Percentiles rank a stretch among this genome's conserved stretches.
Conservation (phyloP, 2,113 vertebrate species). For the Hyperopisus bebe region DNA sequence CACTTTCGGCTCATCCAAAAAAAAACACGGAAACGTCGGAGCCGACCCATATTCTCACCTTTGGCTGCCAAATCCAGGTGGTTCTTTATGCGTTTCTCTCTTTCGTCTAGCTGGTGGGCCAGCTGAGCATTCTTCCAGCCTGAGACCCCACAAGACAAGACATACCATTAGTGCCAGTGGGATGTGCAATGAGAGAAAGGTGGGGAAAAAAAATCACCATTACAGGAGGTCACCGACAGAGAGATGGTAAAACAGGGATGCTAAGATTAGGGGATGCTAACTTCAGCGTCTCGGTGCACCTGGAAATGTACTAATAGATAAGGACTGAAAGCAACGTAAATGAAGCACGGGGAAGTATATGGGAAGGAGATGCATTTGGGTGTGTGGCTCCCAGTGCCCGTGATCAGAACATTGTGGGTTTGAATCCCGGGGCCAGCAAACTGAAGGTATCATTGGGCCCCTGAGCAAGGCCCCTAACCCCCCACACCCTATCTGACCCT, state of each 20-base stretch:
- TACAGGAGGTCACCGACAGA: neutral
- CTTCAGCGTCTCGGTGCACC: neutral
- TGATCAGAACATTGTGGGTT: neutral
- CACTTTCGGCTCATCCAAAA: neutral
- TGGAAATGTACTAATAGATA: neutral
- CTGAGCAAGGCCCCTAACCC: neutral
- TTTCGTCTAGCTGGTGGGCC: conserved; percentile 66
- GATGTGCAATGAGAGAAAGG: neutral
- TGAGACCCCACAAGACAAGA: conserved; percentile 27
- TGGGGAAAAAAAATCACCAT: neutral
- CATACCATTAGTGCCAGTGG: neutral
- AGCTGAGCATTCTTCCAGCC: conserved; percentile 77
- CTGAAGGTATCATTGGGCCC: neutral
- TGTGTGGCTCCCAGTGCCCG: neutral
- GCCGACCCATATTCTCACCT: conserved; percentile 49
- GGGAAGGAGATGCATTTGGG: neutral
- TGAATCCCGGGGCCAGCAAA: neutral
- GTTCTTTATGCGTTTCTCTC: conserved; percentile 66
- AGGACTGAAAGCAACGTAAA: neutral
- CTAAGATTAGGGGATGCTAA: neutral
- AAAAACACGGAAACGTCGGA: neutral
- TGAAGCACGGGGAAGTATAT: neutral
- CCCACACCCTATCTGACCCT: neutral
- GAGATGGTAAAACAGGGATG: neutral
- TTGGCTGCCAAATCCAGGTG: conserved; percentile 71